Evolutionary conservation across 1,140 invertebrate species (phyloP), one percentile per base, ranked within the genome.

Genomic region (Acromyrmex echinatior): DNA sequence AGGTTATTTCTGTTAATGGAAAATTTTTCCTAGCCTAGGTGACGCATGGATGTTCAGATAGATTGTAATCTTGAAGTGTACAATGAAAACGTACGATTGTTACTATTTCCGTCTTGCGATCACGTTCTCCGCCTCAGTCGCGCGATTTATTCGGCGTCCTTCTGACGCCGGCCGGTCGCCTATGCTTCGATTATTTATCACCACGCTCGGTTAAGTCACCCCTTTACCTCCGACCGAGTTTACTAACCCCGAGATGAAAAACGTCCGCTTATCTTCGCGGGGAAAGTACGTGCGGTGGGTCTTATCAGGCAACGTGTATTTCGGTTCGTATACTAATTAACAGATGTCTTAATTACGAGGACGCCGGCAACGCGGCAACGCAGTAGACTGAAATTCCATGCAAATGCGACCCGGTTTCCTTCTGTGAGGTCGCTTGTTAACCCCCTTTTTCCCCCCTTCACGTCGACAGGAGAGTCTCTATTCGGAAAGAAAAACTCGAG

Each of bases 301-400:
- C 70, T 84, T 76, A 76, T 74, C 85, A 53, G 71, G 16, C 68
- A 28, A 18, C 87, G 12, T 39, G 71, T 58, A 81, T 81, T 70
- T 58, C 25, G 77, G n/a, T 51, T 86, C 12, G 74, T 87, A 74
- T 73, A 66, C 87, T 90, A 90, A 88, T 93, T 91, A 92, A 91
- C 91, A 87, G 78, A 65, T 89, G 92, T 93, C 93, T 93, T 91
- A 92, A 94, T 94, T 93, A 92, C 88, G 81, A 71, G 66, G 35
- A 56, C 56, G 39, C 71, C 31, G 88, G 77, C 28, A 9, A 78
- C 66, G 85, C 77, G 60, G 87, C 86, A 89, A 89, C 87, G 78
- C 39, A 12, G 71, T 14, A 4, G 25, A 16, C n/a, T 65, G 62
- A 31, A 79, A 92, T 92, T 89, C 88, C 89, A 92, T 92, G 92